Evolutionary conservation across 2,797 vertebrate species (phyloP), one percentile per base, ranked within the genome.

Genomic region (Xenopus petersii): DNA sequence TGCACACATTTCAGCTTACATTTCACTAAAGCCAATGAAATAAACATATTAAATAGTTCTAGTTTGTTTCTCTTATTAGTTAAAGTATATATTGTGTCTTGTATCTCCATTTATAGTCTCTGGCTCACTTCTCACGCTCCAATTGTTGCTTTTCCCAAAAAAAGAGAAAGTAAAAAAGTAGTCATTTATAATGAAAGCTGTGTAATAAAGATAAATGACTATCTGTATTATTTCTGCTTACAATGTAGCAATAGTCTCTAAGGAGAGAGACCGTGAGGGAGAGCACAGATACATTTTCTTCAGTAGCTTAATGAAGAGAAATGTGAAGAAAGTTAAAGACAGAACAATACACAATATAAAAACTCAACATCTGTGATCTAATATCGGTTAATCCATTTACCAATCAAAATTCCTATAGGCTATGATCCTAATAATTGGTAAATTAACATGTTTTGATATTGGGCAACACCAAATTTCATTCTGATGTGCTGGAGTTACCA

Each of bases 291-390:
- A 60, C 24, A 26, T 24, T 60, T 60, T 60, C 21, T 26, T 60
- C 13, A 60, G 24, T 60, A 26, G 58, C 54, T 17, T 60, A 60
- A 60, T 60, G 21, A 60, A 60, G 58, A 60, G 21, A 26, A 56
- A 56, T 56, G 6, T 10, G 15, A 15, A 15, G 16, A 16, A 16
- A 21, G 56, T 62, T 54, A 71, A 15, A 55, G 21, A 21, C 21
- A 21, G 33, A 17, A 71, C 13, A 51, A n/a, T 17, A n/a, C 16
- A 56, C 54, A 56, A 8, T 56, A 56, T 56, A 17, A 0, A 56
- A 56, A 17, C 7, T 56, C 9, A 16, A 17, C 21, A 21, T 21
- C 21, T 21, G 21, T 21, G 21, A 21, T 21, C 21, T 21, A 56
- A 17, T 42, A 42, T 21, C 21, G 5, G 36, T 42, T 42, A 7